Percentiles rank a stretch among this genome's conserved stretches.
phyloP scores from a whole-genome alignment of 2,888 invertebrate species.

The Anthrax anthrax region DNA sequence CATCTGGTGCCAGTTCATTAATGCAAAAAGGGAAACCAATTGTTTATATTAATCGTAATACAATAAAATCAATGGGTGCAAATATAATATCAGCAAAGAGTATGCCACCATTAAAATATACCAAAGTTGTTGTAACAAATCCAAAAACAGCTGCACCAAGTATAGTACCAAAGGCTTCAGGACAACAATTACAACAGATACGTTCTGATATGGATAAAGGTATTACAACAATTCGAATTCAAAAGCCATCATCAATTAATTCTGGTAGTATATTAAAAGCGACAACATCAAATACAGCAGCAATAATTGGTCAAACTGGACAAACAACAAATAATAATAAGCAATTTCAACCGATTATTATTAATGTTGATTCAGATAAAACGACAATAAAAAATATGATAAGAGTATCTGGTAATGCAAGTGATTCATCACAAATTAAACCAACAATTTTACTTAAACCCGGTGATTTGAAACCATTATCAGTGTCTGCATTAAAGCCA shows the following conservation, averaged over 20 bases:
- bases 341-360: slow-evolving; percentile 13
- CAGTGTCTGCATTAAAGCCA: slow-evolving; percentile 13
- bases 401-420: slow-evolving; percentile 8
- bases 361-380: slow-evolving; percentile 14
- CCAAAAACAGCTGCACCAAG: slow-evolving; percentile 17
- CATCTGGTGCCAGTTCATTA: slow-evolving; percentile 15
- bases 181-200: background rate
- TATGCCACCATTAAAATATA: slow-evolving; percentile 18
- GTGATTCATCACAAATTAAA: slow-evolving; percentile 8
- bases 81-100: slow-evolving; percentile 23
- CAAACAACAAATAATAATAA: background rate
- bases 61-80: slow-evolving; percentile 20
- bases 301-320: background rate
- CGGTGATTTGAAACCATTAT: slow-evolving; percentile 19
- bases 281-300: slow-evolving; percentile 16
- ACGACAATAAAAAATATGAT: slow-evolving; percentile 12
- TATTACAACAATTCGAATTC: slow-evolving; percentile 6
- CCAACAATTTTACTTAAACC: slow-evolving; percentile 21
- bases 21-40: slow-evolving; percentile 16
- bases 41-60: slow-evolving; percentile 30
- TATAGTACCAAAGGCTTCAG: slow-evolving; percentile 2
- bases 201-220: background rate
- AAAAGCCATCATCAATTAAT: slow-evolving; percentile 2
- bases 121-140: slow-evolving; percentile 24
- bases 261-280: slow-evolving; percentile 15